Base-by-base conservation (phyloP, 2,797 vertebrate species). In the Tadarida brasiliensis region DNA sequence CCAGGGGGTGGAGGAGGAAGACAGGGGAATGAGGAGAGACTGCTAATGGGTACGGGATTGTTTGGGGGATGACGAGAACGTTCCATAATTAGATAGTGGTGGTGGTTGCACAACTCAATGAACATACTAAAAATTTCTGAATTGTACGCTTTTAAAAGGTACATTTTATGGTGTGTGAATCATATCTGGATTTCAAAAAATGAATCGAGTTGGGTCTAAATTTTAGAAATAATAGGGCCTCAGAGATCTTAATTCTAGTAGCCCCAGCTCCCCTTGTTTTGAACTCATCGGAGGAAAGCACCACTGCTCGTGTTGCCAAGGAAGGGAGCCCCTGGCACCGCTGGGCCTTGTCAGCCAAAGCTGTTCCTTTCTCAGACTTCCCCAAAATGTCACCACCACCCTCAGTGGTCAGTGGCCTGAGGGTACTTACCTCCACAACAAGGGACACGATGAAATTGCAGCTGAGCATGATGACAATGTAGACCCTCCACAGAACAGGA, bases 401-500 rank as follows among this genome's bases (percentile, higher is more conserved):
- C 28, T 20, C 19, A 17, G 3, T 3, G 15, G 30, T 7, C 17
- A 4, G 56, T 51, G 68, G 85, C 0, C 30, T 26, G 26, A 77
- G 22, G 9, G 28, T 63, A 80, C 98, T 98, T 89, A 99, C 99
- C 98, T 99, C 99, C 0, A 98, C 97, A 5, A 98, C 2, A 24
- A 98, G 89, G 71, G 98, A 98, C 91, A 98, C 95, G 0, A 97
- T 84, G 35, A 99, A 93, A 91, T 98, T 98, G 95, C 98, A 97
- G 95, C 97, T 63, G 39, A 99, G 97, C 98, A 99, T 98, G 54
- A 97, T 30, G n/a, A 98, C 61, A 57, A 99, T 97, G 95, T 98
- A 98, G 87, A 98, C 71, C 80, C 98, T 96, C 99, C 99, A 99
- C 0, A 8, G 47, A 49, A 91, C 78, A 22, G 99, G 98, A 1